Percentiles rank a stretch among this genome's conserved stretches.
These are phyloP conservation scores for Muntiacus muntjak DNA, from an alignment of 2,113 vertebrate species.

Conservation along the genomic window DNA sequence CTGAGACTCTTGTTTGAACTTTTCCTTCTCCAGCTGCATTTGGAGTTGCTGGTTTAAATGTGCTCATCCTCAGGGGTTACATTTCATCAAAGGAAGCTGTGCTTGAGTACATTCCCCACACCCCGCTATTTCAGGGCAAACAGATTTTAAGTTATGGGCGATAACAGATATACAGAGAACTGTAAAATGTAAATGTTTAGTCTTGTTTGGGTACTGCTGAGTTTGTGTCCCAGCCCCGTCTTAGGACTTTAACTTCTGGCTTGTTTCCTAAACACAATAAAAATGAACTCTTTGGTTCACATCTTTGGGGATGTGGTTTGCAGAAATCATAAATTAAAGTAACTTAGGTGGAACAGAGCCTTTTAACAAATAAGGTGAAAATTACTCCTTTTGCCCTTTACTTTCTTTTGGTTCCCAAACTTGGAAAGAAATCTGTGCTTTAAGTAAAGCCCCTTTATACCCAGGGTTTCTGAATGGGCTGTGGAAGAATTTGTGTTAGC, in stretches of 20 bases:
- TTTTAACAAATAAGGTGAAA: conserved; percentile 67
- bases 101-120: background rate
- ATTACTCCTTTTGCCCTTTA: conserved; percentile 45
- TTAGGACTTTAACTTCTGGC: conserved; percentile 57
- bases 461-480: conserved; percentile 10
- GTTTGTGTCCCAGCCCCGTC: conserved; percentile 11
- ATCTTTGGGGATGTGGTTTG: conserved; percentile 45
- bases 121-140: background rate
- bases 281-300: conserved; percentile 53
- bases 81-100: background rate
- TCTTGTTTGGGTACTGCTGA: conserved; percentile 50
- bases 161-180: conserved; percentile 56
- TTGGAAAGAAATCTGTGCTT: conserved; percentile 49
- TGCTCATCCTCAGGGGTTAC: background rate
- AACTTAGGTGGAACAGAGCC: conserved; percentile 55
- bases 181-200: conserved; percentile 49
- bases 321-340: conserved; percentile 70
- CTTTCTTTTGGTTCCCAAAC: conserved; percentile 56
- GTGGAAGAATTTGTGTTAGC: background rate
- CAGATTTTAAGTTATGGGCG: conserved; percentile 11
- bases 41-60: conserved; percentile 10
- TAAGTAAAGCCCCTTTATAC: conserved; percentile 50
- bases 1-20: background rate
- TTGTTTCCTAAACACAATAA: conserved; percentile 46
- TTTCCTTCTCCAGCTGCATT: conserved; percentile 21